A percentile compares a stretch with the other conserved stretches of the same genome.
Evolutionary conservation across 2,888 invertebrate species (phyloP).

Genomic region (Morinoia aosen): DNA sequence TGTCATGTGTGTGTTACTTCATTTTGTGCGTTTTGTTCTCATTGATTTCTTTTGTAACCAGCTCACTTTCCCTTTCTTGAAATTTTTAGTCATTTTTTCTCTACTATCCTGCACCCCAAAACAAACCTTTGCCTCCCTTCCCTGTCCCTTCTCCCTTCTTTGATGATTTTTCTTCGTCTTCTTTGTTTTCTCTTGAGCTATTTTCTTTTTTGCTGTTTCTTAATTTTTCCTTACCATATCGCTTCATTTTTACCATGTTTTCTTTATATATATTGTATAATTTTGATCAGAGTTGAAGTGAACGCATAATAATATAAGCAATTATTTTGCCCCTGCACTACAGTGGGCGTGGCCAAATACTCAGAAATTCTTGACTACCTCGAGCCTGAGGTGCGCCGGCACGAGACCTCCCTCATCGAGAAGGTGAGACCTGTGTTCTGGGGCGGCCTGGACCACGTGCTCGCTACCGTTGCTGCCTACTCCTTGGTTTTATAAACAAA

Average conservation of each 20-base stretch:
- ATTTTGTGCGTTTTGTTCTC: too few species aligned
- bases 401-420: background rate
- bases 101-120: too few species aligned
- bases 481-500: background rate
- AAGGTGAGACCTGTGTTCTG: conserved; percentile 9
- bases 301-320: background rate
- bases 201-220: background rate
- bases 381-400: conserved; percentile 15
- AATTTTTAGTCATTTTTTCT: too few species aligned
- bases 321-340: background rate
- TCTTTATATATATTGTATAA: too few species aligned
- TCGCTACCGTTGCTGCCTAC: background rate
- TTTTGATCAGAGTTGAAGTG: background rate
- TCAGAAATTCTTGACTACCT: conserved; percentile 58
- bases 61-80: too few species aligned
- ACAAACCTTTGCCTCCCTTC: too few species aligned
- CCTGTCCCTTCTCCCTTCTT: background rate
- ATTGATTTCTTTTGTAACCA: too few species aligned
- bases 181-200: background rate
- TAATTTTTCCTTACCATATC: too few species aligned
- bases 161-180: background rate
- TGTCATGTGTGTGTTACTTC: too few species aligned
- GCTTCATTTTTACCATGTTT: too few species aligned
- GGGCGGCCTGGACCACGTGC: background rate
- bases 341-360: conserved; percentile 65